A percentile compares a stretch with the other conserved stretches of the same genome.
Evolutionary conservation across 1,140 invertebrate species (phyloP).

Genomic region (Carcinoscorpius rotundicauda): DNA sequence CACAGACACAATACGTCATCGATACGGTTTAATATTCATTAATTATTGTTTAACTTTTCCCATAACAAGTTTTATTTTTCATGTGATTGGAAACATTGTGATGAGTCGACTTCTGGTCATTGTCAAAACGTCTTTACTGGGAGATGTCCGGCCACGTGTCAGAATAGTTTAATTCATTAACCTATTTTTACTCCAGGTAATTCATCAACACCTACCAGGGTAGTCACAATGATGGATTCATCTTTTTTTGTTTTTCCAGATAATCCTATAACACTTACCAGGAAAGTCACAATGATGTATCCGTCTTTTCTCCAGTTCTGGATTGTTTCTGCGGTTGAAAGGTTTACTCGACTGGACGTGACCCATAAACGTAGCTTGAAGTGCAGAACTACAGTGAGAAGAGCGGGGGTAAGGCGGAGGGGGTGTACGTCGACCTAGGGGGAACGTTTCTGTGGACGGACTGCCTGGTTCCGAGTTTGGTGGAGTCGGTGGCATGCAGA

Average conservation of each 20-base stretch:
- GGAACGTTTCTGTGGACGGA: conserved; percentile 9
- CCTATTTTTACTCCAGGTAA: no score
- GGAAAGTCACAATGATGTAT: conserved; percentile 93
- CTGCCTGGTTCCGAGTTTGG: conserved; percentile 64
- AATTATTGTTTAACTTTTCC: no score
- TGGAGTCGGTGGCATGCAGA: conserved; percentile 53
- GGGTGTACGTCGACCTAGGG: conserved; percentile 6
- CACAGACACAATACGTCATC: no score
- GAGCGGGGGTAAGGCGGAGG: conserved; percentile 19
- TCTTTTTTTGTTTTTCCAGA: no score
- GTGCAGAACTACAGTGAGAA: not conserved
- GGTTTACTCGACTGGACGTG: conserved; percentile 30
- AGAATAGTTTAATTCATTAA: no score
- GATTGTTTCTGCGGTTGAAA: conserved; percentile 81
- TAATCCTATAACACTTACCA: conserved; percentile 58
- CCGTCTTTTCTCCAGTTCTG: conserved; percentile 83
- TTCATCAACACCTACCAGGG: conserved; percentile 50
- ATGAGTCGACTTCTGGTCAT: no score
- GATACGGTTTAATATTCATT: no score
- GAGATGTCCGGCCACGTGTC: no score
- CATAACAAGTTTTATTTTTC: no score
- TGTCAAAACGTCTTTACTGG: no score
- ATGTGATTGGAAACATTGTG: no score
- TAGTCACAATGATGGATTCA: conserved; percentile 92
- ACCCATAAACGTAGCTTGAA: not conserved